These are phyloP conservation scores for Acanthosepion esculentum DNA, from an alignment of 2,888 invertebrate species.

Conservation along the genomic window DNA sequence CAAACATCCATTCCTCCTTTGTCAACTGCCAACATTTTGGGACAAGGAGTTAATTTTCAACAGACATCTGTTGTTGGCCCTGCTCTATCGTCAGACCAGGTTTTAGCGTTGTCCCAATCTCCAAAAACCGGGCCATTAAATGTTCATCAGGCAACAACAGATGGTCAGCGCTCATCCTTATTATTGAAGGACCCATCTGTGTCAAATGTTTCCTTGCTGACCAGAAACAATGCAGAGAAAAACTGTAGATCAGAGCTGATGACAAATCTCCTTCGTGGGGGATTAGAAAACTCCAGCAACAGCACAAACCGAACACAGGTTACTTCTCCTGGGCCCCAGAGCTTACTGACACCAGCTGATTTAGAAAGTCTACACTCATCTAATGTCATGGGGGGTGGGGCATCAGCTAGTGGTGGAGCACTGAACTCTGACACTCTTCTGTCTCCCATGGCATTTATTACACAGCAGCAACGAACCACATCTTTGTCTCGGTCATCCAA, in stretches of 20 bases:
- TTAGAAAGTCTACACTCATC: constrained; percentile 21
- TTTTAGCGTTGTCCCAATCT: constrained; percentile 16
- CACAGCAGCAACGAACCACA: constrained; percentile 54
- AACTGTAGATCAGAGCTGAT: not conserved
- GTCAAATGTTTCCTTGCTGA: not conserved
- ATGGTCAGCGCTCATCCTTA: not conserved
- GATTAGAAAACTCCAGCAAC: not conserved
- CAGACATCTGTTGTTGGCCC: not conserved
- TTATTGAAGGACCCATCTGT: not conserved
- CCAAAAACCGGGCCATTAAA: not conserved
- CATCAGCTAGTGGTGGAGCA: not conserved
- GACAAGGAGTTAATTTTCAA: not conserved
- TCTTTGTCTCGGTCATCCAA: constrained; percentile 48
- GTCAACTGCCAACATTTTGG: not conserved
- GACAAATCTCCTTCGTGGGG: not conserved
- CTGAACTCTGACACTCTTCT: constrained; percentile 52
- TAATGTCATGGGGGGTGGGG: not conserved
- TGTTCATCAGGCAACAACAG: not conserved
- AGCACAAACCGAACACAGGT: not conserved
- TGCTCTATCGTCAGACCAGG: constrained; percentile 8
- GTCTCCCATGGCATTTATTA: constrained; percentile 64
- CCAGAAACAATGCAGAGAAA: not conserved
- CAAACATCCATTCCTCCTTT: not conserved
- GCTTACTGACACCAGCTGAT: constrained; percentile 49
- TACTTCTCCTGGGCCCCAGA: not conserved